Base-by-base conservation (phyloP, 2,113 vertebrate genomes). In the Macrotus californicus region DNA sequence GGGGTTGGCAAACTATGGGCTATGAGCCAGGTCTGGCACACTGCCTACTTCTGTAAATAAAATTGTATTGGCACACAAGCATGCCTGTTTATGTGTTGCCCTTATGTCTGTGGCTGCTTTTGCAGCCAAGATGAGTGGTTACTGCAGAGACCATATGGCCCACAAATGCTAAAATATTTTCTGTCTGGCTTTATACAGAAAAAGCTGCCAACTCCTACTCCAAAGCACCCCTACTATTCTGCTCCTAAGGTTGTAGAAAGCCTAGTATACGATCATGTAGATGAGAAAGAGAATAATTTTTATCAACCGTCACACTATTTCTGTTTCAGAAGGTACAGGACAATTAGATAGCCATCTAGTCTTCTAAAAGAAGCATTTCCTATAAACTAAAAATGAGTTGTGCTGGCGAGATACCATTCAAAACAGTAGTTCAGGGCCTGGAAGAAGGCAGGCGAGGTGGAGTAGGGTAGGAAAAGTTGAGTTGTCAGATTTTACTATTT, bases 381-480 rank as follows among this genome's bases (percentile, higher is more conserved):
- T 91, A 8, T 80, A 72, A 96, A 96, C 24, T 90, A 75, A 56
- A 31, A 69, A 69, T 96, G 81, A 95, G 36, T 56, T 94, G 92
- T 72, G 4, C 41, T 95, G 46, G 85, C 64, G 72, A 80, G 18
- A 34, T 46, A 84, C 14, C 75, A 31, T 41, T 7, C 50, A 88
- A 95, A 39, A 79, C 70, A 89, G 34, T 19, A 72, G 36, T 85
- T 43, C 1, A n/a, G 64, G 85, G 3, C 56, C 91, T 95, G 34
- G 59, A 77, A 52, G 13, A 10, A 83, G 41, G 26, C 5, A 21
- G n/a, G 4, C 75, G 29, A 36, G 26, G 7, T 69, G 14, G 75
- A 72, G n/a, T 24, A 46, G 13, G 50, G 24, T 39, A 73, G 95
- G 88, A 87, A 83, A 83, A 86, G 15, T n/a, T 50, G 31, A 75